phyloP scores from a whole-genome alignment of 2,113 vertebrate genomes.

The Poeciliopsis occidentalis region DNA sequence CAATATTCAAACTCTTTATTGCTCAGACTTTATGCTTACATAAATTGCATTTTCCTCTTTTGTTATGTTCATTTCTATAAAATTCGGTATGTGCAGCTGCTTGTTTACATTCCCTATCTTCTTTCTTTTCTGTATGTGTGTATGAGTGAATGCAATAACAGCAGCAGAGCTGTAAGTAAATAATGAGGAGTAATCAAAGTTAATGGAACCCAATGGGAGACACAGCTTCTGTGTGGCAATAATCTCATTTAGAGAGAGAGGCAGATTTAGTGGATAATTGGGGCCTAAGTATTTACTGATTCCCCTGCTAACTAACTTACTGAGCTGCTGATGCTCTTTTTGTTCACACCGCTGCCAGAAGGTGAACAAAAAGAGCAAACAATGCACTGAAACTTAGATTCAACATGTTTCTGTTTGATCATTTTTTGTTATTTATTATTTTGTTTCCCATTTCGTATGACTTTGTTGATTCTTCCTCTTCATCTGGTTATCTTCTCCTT shows the following conservation, averaged over 20 bases:
- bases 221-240: constrained; percentile 80
- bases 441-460: not conserved
- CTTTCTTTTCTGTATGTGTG: constrained; percentile 31
- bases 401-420: no score
- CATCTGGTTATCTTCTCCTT: not conserved
- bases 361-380: constrained; percentile 54
- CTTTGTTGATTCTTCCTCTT: not conserved
- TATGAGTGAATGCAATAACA: constrained; percentile 75
- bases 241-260: constrained; percentile 83
- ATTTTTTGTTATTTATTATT: no score
- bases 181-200: constrained; percentile 88
- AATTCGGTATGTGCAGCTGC: constrained; percentile 27
- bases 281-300: constrained; percentile 80
- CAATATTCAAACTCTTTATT: constrained; percentile 26
- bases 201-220: constrained; percentile 86
- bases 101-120: constrained; percentile 18
- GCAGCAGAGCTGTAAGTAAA: constrained; percentile 84
- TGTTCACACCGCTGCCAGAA: constrained; percentile 54
- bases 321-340: constrained; percentile 66
- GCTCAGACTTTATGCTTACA: constrained; percentile 31
- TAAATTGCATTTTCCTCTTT: constrained; percentile 7
- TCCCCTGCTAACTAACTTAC: constrained; percentile 80
- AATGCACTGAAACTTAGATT: not conserved
- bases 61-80: constrained; percentile 30
- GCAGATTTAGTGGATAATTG: constrained; percentile 86